Evolutionary conservation across 2,888 invertebrate species (phyloP).

Genomic region (Timema cristinae): DNA sequence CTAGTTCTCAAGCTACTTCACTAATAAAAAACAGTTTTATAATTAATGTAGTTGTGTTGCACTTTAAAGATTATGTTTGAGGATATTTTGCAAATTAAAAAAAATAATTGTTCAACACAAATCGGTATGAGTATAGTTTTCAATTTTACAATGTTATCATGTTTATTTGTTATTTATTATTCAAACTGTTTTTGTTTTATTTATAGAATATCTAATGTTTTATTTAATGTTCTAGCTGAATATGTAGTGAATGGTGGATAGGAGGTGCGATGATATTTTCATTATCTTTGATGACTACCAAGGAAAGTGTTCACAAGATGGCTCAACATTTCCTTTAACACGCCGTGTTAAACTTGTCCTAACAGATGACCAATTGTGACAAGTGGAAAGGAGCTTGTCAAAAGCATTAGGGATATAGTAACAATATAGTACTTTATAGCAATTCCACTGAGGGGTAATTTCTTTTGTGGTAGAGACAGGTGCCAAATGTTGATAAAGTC

Average conservation of each 20-base stretch:
- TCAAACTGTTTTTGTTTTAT: not conserved
- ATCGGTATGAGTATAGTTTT: too few relatives aligned
- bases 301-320: conserved; percentile 50
- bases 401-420: conserved; percentile 32
- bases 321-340: conserved; percentile 44
- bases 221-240: conserved; percentile 45
- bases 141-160: too few relatives aligned
- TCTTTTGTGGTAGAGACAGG: too few relatives aligned
- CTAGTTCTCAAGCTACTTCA: too few relatives aligned
- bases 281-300: conserved; percentile 74
- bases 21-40: too few relatives aligned
- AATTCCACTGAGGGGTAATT: too few relatives aligned
- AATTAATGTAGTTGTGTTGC: too few relatives aligned
- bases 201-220: too few relatives aligned
- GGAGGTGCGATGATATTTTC: conserved; percentile 83
- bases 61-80: too few relatives aligned
- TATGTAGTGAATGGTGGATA: conserved; percentile 60
- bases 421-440: not conserved
- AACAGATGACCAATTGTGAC: conserved; percentile 40
- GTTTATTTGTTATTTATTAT: conserved; percentile 22
- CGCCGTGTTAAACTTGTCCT: conserved; percentile 39
- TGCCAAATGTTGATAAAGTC: too few relatives aligned
- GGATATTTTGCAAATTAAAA: too few relatives aligned
- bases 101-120: too few relatives aligned
- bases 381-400: conserved; percentile 37